Evolutionary conservation across 1,140 invertebrate genomes (phyloP).

Genomic region (Whitmania pigra): DNA sequence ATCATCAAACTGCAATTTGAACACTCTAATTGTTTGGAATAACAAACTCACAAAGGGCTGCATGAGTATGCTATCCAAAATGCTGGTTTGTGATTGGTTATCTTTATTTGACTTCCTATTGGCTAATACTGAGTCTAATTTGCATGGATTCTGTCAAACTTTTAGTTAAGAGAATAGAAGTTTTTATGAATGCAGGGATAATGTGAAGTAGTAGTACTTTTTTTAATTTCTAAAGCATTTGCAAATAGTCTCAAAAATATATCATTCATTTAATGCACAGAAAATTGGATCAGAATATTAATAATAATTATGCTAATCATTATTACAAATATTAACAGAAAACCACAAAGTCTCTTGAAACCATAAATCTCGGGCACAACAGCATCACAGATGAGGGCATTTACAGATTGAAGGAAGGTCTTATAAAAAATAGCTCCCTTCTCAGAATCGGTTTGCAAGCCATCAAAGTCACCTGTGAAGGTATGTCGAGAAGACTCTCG

Average conservation of each 20-base stretch:
- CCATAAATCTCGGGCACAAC: constrained; percentile 63
- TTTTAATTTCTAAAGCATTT: no score
- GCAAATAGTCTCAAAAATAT: no score
- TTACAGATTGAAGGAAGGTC: constrained; percentile 53
- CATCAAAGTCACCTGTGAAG: constrained; percentile 56
- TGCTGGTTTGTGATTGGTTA: constrained; percentile 48
- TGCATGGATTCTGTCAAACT: not conserved
- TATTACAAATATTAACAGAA: not conserved
- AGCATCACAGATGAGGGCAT: constrained; percentile 57
- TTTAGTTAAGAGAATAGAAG: not conserved
- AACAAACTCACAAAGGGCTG: constrained; percentile 65
- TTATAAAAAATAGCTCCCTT: constrained; percentile 52
- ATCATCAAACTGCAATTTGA: constrained; percentile 51
- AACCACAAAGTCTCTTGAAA: constrained; percentile 52
- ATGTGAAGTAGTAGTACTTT: no score
- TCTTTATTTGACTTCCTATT: no score
- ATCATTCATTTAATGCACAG: no score
- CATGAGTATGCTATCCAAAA: constrained; percentile 51
- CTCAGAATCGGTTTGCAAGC: constrained; percentile 59
- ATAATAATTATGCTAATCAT: no score
- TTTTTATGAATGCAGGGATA: no score
- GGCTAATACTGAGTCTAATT: not conserved
- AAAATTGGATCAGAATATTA: no score
- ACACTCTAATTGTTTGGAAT: constrained; percentile 70
- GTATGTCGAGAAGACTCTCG: no score